Conservation (phyloP, 2,113 vertebrate species). For the Muscicapa adusta region DNA sequence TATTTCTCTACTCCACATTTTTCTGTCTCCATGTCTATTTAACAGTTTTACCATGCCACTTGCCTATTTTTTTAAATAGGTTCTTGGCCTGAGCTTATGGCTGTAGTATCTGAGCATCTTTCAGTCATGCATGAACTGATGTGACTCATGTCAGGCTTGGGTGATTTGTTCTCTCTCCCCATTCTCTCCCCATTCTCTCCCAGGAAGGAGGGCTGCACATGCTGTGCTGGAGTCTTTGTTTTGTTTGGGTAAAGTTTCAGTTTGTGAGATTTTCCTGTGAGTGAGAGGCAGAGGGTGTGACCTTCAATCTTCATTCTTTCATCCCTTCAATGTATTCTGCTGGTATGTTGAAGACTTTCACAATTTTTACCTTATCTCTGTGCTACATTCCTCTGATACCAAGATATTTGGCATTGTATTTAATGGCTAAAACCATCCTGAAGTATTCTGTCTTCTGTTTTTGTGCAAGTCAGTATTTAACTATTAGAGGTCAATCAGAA, state of each 20-base stretch:
- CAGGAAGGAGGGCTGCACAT: not conserved
- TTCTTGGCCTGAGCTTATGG: not conserved
- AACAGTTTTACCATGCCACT: not conserved
- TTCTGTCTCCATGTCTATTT: not conserved
- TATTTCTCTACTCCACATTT: not conserved
- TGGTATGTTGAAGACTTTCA: not conserved
- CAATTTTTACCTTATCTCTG: slow-evolving; percentile 4
- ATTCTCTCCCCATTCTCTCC: slow-evolving; percentile 33
- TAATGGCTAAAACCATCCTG: not conserved
- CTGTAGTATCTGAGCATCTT: slow-evolving; percentile 33
- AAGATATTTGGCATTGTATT: not conserved
- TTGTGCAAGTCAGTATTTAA: not conserved
- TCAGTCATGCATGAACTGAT: slow-evolving; percentile 49
- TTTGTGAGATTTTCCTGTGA: not conserved
- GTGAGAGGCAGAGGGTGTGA: not conserved
- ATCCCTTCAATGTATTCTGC: not conserved
- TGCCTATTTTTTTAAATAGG: not conserved
- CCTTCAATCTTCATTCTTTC: not conserved
- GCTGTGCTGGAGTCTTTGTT: slow-evolving; percentile 44
- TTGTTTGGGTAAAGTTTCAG: slow-evolving; percentile 24
- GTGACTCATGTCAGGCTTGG: not conserved
- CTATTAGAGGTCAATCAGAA: not conserved
- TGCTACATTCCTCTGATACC: not conserved
- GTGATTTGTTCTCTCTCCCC: slow-evolving; percentile 37
- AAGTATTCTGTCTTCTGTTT: not conserved